Evolutionary conservation across 2,113 vertebrate species (phyloP), one percentile per base, ranked within the genome.

Genomic region (Varanus salvator): DNA sequence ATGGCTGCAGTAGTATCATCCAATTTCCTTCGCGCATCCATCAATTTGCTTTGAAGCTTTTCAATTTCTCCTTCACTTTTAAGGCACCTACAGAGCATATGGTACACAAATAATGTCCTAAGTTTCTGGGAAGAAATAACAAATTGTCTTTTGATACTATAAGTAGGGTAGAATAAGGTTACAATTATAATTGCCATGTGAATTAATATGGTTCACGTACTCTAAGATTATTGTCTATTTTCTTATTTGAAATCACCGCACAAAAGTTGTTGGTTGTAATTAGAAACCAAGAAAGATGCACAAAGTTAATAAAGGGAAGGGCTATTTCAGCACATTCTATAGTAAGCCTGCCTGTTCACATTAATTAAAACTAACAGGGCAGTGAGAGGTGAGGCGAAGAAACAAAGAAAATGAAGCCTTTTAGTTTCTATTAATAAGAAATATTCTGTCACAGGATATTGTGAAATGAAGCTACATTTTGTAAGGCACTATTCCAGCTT

Each of bases 61-160:
- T 99, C 99, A n/a, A 99, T 98, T 96, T 99, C 99, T 3, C 98
- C 98, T 93, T 99, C 99, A n/a, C 98, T 98, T 94, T 98, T 99
- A 91, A 99, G 98, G 95, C 98, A 99, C 92, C 99, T 99, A 44
- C n/a, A 66, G 82, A 68, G 85, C 68, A 89, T 83, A 94, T 0
- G 90, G 21, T 9, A 91, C 93, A 60, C 6, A 54, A 80, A 89
- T 0, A 89, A 14, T 85, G 12, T 80, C 74, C 72, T 81, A 84
- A 69, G 90, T 88, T 78, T 66, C 86, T 14, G 44, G 25, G 50
- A 87, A 74, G 23, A 34, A 54, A 87, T 0, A 7, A 5, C 44
- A 44, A 44, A 48, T 57, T 60, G 27, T 50, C 31, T 93, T 82
- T 76, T n/a, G 60, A 31, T 2, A 50, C 6, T 27, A 1, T 44